These are phyloP conservation scores for Junco hyemalis DNA, from an alignment of 2,113 vertebrate species.

Conservation along the genomic window DNA sequence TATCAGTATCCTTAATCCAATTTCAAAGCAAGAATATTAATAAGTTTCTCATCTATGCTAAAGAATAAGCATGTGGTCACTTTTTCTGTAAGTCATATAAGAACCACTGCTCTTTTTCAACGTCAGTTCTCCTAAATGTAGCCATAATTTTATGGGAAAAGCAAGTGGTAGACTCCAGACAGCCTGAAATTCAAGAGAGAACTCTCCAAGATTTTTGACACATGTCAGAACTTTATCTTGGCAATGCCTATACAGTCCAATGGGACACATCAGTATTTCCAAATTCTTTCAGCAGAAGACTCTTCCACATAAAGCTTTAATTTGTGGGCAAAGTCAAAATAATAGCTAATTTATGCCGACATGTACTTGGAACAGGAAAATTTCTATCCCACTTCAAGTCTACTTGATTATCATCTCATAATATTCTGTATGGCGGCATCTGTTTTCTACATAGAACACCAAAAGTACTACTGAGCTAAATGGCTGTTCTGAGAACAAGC, in stretches of 20 bases:
- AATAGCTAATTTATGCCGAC: background rate
- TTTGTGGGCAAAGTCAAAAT: background rate
- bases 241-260: background rate
- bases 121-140: background rate
- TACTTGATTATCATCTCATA: background rate
- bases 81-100: background rate
- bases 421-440: background rate
- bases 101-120: background rate
- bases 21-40: background rate
- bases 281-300: slow-evolving; percentile 4
- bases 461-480: background rate
- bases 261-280: background rate
- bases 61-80: background rate
- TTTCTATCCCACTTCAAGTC: background rate
- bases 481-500: background rate
- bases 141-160: background rate
- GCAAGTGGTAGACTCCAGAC: background rate
- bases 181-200: background rate
- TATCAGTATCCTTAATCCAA: background rate
- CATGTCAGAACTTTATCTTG: background rate
- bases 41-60: background rate
- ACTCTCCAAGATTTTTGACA: background rate
- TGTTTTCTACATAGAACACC: background rate
- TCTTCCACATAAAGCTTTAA: background rate
- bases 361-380: background rate